Evolutionary conservation across 1,140 invertebrate genomes (phyloP), one percentile per base, ranked within the genome.

Genomic region (Euschistus heros): DNA sequence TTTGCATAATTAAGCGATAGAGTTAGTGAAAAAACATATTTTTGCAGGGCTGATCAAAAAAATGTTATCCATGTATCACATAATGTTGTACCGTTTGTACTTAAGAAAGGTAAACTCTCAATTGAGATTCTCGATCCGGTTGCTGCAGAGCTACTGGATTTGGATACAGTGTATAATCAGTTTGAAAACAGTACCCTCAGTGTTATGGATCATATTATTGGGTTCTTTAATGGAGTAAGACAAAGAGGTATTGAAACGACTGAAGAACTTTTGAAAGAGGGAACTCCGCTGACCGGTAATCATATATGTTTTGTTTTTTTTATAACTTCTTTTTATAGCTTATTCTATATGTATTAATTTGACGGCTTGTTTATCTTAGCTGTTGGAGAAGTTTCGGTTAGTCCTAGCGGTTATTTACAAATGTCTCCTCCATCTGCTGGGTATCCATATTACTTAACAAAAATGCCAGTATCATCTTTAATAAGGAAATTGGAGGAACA

Each of bases 241-340:
- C 86, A 88, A 73, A 78, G 84, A 68, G 88, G 88, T 0, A 73
- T 90, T 20, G 87, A 90, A 74, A 85, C 84, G 0, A 89, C 87
- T 18, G 88, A 91, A 74, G 84, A 88, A 76, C 85, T 91, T 79
- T 75, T 91, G 2, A 78, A 85, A 8, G 84, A 86, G 73, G 87
- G 86, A 44, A 83, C 85, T 50, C 79, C 87, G 61, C 81, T 91
- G 4, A 89, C 87, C 5, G 87, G 85, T 30, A 82, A 57, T 4
- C 50, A 88, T 63, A 13, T 37, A 10, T 13, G 33, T 10, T 57
- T 27, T 26, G 1, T 50, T 50, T 50, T 50, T 5, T 47, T 47
- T 47, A 6, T 47, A 13, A 47, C 4, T 47, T 47, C 15, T 47
- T 5, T 47, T 3, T n/a, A 5, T 47, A 6, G 15, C 3, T 47